Base-by-base conservation (phyloP, 2,113 vertebrate genomes). In the Tautogolabrus adspersus region DNA sequence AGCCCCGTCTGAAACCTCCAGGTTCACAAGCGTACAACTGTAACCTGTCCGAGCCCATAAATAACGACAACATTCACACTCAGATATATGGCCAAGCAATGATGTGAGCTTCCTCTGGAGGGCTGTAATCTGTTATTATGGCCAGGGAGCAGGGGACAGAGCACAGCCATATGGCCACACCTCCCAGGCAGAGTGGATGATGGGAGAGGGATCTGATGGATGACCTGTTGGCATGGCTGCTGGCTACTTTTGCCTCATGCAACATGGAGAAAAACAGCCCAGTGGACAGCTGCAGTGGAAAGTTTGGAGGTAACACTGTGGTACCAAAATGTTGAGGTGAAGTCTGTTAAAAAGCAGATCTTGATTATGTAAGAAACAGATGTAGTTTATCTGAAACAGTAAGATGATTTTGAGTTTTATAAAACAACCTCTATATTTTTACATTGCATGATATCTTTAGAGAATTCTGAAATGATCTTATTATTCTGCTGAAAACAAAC, bases 111-210 rank as follows among this genome's bases (percentile, higher is more conserved):
- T 92, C 79, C 88, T 86, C 82, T 60, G 84, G 87, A 83, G 88
- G 90, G 74, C 79, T 82, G 87, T 89, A 88, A 92, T 91, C 87
- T 88, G 78, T 90, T 89, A 90, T 87, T 86, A 92, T 77, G 75
- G 79, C 77, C 69, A 79, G 71, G 70, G 87, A 83, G 58, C 81
- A 88, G 77, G 78, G 84, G 85, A 87, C 74, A 72, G 83, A 76
- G 46, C 78, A 71, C 19, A 73, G 62, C 68, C 75, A 78, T 79
- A 87, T 70, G 71, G 80, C 85, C 85, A 87, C 88, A 69, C 88
- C 90, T 88, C 75, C 73, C 60, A 79, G 88, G 92, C 84, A 80
- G 64, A 79, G 64, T 12, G 67, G 87, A 70, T 84, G 88, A 89
- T 83, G 79, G 82, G 75, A 79, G 57, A 62, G 46, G 84, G 70